Evolutionary conservation across 2,113 vertebrate species (phyloP).

Genomic region (Corythaeola cristata): DNA sequence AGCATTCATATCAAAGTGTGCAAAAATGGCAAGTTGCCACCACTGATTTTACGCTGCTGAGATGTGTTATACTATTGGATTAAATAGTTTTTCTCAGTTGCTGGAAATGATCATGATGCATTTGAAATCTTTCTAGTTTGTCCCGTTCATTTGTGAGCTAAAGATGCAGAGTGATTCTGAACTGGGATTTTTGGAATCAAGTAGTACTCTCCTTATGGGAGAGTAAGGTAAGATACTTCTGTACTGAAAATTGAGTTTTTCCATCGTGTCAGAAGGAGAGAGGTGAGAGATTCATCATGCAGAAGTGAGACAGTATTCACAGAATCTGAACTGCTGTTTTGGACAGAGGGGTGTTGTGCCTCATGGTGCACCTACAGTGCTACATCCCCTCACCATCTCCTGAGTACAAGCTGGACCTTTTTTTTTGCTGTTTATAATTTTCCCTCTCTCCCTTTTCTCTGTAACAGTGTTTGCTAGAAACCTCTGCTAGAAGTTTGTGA

Average conservation of each 20-base stretch:
- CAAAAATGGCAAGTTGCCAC: background rate
- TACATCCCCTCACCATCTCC: background rate
- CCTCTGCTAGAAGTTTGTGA: background rate
- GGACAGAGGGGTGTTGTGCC: background rate
- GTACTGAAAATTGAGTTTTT: background rate
- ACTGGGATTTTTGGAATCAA: background rate
- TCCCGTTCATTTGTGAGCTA: background rate
- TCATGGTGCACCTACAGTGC: background rate
- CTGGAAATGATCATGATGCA: background rate
- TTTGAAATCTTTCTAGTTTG: background rate
- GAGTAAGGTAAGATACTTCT: background rate
- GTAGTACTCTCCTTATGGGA: background rate
- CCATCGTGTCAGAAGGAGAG: background rate
- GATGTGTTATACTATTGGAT: background rate
- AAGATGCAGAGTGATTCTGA: background rate
- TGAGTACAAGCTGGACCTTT: background rate
- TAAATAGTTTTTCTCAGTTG: background rate
- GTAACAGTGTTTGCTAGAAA: background rate
- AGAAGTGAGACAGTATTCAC: background rate
- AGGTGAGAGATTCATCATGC: background rate
- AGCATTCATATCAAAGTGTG: background rate
- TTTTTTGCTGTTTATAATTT: background rate
- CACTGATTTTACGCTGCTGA: background rate
- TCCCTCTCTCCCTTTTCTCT: background rate
- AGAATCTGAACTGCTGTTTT: background rate